Conservation (phyloP, 2,797 vertebrate species). For the Alfaro cultratus region DNA sequence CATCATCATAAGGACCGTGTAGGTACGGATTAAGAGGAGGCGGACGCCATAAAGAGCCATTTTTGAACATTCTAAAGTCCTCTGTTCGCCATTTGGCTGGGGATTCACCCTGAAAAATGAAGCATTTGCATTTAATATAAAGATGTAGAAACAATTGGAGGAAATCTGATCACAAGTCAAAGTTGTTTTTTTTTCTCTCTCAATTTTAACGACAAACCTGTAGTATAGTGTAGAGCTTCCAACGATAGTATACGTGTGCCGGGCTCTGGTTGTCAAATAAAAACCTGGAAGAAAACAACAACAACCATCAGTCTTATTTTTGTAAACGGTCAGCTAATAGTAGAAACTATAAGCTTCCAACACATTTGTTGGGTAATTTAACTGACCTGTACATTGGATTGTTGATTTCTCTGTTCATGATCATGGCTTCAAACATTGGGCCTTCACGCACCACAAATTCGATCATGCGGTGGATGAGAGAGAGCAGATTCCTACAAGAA, state of each 20-base stretch:
- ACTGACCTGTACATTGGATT: slow-evolving; percentile 97
- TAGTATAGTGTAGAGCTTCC: slow-evolving; percentile 98
- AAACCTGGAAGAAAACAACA: slow-evolving; percentile 83
- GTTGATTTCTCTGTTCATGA: slow-evolving; percentile 99
- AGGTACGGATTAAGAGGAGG: slow-evolving; percentile 96
- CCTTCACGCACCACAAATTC: slow-evolving; percentile 99
- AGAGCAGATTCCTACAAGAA: slow-evolving; percentile 99
- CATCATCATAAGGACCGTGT: slow-evolving; percentile 94
- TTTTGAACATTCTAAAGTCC: slow-evolving; percentile 98
- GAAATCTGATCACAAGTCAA: not conserved
- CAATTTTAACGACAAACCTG: slow-evolving; percentile 80
- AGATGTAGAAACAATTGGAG: not conserved
- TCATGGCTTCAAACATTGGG: slow-evolving; percentile 99
- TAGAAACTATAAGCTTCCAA: not conserved
- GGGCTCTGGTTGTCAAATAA: slow-evolving; percentile 99
- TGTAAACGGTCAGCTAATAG: not conserved
- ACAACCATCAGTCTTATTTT: not conserved
- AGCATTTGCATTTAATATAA: not conserved
- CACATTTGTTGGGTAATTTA: not conserved
- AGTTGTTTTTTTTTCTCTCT: not conserved
- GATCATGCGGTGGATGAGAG: slow-evolving; percentile 99
- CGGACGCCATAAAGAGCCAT: slow-evolving; percentile 96
- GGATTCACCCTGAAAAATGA: slow-evolving; percentile 88
- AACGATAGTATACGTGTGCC: slow-evolving; percentile 97
- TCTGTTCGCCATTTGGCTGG: slow-evolving; percentile 96